phyloP scores from a whole-genome alignment of 2,888 invertebrate genomes.

The Diogma glabrata region DNA sequence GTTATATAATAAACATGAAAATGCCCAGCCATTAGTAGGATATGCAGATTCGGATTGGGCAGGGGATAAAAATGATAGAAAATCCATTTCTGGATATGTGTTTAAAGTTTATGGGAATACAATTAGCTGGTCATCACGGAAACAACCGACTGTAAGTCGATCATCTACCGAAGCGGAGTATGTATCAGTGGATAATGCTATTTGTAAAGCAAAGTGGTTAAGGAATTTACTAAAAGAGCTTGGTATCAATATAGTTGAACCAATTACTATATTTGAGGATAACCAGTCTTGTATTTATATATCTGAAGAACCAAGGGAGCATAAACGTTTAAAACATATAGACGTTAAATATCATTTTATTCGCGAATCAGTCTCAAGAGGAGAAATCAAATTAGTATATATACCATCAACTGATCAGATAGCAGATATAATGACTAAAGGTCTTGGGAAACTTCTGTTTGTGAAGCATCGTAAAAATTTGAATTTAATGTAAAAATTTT shows the following conservation, averaged over 20 bases:
- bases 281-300: constrained; percentile 12
- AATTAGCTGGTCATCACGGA: constrained; percentile 14
- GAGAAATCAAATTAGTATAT: too few species aligned
- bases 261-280: constrained; percentile 12
- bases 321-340: too few species aligned
- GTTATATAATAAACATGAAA: neutral
- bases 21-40: neutral
- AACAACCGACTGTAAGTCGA: constrained; percentile 15
- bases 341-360: too few species aligned
- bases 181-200: constrained; percentile 11
- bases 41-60: neutral
- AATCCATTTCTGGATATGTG: constrained; percentile 15
- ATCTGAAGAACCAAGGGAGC: constrained; percentile 12
- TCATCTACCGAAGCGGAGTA: constrained; percentile 18
- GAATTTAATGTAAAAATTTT: too few species aligned
- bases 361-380: too few species aligned
- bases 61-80: constrained; percentile 14
- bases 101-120: constrained; percentile 16
- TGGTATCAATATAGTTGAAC: neutral
- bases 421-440: too few species aligned
- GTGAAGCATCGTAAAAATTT: too few species aligned
- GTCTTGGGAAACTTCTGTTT: too few species aligned
- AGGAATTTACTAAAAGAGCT: constrained; percentile 7
- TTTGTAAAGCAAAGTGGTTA: constrained; percentile 15
- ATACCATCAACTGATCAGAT: too few species aligned